These are phyloP conservation scores for Drosophila miranda DNA, from an alignment of 1,140 invertebrate species.

Conservation along the genomic window DNA sequence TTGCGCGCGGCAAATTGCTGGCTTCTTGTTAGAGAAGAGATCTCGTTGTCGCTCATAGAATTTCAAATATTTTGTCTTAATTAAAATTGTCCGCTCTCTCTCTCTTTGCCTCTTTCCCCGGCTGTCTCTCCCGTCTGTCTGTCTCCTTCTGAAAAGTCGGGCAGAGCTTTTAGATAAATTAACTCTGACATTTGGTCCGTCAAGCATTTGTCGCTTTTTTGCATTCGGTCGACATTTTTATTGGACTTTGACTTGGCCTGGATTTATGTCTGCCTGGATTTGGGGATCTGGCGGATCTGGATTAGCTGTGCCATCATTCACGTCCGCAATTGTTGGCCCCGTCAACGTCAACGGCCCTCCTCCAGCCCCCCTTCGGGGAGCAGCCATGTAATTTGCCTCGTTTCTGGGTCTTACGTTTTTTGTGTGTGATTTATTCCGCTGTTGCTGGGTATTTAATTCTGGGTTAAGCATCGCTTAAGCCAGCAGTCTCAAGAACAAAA, in stretches of 20 bases:
- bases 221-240: constrained; percentile 75
- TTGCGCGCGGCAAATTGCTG: constrained; percentile 70
- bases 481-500: constrained; percentile 60
- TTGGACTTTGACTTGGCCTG: constrained; percentile 73
- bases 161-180: constrained; percentile 72
- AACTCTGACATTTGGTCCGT: constrained; percentile 69
- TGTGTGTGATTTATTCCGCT: constrained; percentile 66
- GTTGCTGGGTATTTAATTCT: constrained; percentile 57
- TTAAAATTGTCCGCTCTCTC: constrained; percentile 57
- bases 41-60: constrained; percentile 56
- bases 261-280: constrained; percentile 53
- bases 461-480: constrained; percentile 63
- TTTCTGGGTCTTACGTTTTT: constrained; percentile 49
- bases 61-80: constrained; percentile 75
- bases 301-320: constrained; percentile 72
- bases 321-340: constrained; percentile 44
- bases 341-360: constrained; percentile 31
- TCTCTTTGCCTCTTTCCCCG: constrained; percentile 6
- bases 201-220: constrained; percentile 74
- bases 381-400: constrained; percentile 67
- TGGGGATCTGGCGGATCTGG: constrained; percentile 31
- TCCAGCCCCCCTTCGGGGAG: constrained; percentile 18
- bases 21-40: constrained; percentile 51
- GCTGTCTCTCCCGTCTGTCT: neutral
- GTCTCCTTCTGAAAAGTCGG: constrained; percentile 55